Percentiles rank a stretch among this genome's conserved stretches.
These are phyloP conservation scores for Semicossyphus pulcher DNA, from an alignment of 2,113 vertebrate genomes.

Conservation along the genomic window DNA sequence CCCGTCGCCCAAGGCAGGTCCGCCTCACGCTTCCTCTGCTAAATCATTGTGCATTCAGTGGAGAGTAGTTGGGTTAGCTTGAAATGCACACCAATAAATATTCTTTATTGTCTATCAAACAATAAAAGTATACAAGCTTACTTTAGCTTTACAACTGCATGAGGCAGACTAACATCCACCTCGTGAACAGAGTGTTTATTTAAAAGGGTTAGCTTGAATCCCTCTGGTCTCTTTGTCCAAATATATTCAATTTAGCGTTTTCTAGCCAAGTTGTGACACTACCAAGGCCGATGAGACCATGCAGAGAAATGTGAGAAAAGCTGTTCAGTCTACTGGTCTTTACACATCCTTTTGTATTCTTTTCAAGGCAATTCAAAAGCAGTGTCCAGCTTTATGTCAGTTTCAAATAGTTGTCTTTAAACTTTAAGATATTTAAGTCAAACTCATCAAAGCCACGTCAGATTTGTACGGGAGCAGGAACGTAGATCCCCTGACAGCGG, in stretches of 20 bases:
- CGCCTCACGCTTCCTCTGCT: conserved; percentile 59
- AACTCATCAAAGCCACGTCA: not conserved
- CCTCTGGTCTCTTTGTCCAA: not conserved
- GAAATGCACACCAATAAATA: conserved; percentile 43
- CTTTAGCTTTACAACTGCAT: conserved; percentile 12
- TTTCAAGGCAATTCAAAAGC: not conserved
- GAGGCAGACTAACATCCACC: not conserved
- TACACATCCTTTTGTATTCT: not conserved
- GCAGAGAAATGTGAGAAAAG: not conserved
- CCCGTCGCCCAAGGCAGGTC: conserved; percentile 63
- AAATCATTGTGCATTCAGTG: conserved; percentile 56
- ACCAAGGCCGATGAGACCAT: not conserved
- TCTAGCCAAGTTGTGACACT: fast-evolving
- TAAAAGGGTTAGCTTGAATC: conserved; percentile 18
- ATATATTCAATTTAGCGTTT: not conserved
- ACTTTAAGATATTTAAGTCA: not conserved
- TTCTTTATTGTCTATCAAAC: conserved; percentile 44
- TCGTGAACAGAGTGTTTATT: conserved; percentile 21
- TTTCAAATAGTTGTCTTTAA: not conserved
- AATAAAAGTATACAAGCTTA: conserved; percentile 12
- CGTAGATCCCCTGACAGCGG: not conserved
- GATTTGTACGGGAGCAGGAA: not conserved
- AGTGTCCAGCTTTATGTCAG: not conserved
- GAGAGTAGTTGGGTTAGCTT: conserved; percentile 33
- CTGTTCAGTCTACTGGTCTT: not conserved